Conservation (phyloP, 2,888 invertebrate species). For the Mystacides longicornis region DNA sequence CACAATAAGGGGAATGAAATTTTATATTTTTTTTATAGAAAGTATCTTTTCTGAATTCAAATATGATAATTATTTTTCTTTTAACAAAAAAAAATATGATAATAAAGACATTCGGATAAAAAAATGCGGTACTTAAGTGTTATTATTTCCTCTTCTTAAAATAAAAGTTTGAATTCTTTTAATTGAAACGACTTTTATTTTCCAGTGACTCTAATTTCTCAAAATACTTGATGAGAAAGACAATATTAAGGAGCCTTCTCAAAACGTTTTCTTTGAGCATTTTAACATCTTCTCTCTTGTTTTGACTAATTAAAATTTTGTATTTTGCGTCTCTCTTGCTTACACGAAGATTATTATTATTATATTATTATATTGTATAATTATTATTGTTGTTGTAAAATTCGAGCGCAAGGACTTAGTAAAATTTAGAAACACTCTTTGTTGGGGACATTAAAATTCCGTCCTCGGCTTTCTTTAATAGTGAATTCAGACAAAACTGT, state of each 20-base stretch:
- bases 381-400: not conserved
- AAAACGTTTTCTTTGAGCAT: not conserved
- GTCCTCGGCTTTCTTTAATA: conserved; percentile 5
- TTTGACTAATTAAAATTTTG: not conserved
- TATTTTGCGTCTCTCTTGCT: not conserved
- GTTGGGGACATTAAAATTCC: not conserved
- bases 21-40: no score
- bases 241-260: not conserved
- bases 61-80: no score
- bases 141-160: no score
- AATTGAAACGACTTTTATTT: conserved; percentile 4
- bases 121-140: no score
- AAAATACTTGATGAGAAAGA: conserved; percentile 3
- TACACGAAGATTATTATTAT: no score
- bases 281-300: not conserved
- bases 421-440: not conserved
- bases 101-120: no score
- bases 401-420: not conserved
- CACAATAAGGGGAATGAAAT: no score
- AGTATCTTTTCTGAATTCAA: no score
- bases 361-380: no score
- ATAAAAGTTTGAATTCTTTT: no score
- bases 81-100: no score
- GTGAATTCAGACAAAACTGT: conserved; percentile 3
- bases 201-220: not conserved